phyloP scores from a whole-genome alignment of 2,113 vertebrate genomes.

The Syngnathus typhle region DNA sequence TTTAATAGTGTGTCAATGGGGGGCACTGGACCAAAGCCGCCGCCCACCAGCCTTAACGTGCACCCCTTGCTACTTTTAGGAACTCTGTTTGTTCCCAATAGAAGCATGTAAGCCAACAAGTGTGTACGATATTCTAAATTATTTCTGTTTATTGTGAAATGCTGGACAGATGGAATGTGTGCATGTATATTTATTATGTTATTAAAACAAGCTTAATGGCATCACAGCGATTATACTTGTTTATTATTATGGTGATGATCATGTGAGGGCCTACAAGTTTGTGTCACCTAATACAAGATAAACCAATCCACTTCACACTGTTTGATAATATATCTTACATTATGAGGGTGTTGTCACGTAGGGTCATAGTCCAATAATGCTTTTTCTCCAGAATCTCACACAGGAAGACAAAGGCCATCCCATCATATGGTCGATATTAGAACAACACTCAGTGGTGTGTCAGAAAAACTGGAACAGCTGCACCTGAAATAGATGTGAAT shows the following conservation, averaged over 20 bases:
- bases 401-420: neutral
- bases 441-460: neutral
- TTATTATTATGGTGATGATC: neutral
- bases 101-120: slow-evolving; percentile 8
- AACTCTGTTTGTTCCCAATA: slow-evolving; percentile 18
- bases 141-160: neutral
- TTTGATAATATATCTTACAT: neutral
- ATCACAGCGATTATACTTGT: neutral
- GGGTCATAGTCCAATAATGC: neutral
- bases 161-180: neutral
- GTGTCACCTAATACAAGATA: neutral
- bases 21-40: slow-evolving; percentile 9
- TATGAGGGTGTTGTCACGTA: neutral
- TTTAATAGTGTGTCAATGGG: slow-evolving; percentile 30
- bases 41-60: neutral
- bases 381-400: slow-evolving; percentile 6
- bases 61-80: neutral
- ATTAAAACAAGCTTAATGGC: neutral
- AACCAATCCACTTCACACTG: neutral
- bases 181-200: neutral
- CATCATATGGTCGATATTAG: neutral
- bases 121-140: neutral
- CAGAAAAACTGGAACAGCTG: neutral
- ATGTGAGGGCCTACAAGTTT: neutral
- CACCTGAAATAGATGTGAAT: neutral